phyloP scores from a whole-genome alignment of 1,140 invertebrate genomes.

The Heliconius himera region DNA sequence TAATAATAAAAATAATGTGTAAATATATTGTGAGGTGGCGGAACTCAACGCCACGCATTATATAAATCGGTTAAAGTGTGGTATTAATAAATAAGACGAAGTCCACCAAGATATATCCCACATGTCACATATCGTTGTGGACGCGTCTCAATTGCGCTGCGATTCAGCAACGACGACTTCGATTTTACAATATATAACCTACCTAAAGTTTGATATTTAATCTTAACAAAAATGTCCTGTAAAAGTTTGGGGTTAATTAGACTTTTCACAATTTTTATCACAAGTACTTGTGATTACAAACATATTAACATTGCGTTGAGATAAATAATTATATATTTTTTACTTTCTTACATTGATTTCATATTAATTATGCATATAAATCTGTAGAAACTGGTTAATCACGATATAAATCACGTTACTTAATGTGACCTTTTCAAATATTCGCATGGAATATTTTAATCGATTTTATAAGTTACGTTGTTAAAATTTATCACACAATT shows the following conservation, averaged over 20 bases:
- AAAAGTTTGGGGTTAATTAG: neutral
- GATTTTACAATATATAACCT: neutral
- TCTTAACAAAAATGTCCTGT: neutral
- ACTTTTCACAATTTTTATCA: neutral
- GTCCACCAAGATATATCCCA: too few relatives aligned
- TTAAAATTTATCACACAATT: slow-evolving; percentile 7
- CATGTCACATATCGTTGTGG: too few relatives aligned
- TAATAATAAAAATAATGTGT: too few relatives aligned
- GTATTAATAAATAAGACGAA: too few relatives aligned
- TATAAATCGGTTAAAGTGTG: too few relatives aligned
- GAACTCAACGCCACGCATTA: too few relatives aligned
- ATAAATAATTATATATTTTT: neutral
- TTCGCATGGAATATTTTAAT: slow-evolving; percentile 27
- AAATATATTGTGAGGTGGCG: too few relatives aligned
- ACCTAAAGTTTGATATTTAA: neutral
- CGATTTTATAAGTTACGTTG: slow-evolving; percentile 21
- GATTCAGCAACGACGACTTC: too few relatives aligned
- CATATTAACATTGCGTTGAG: neutral
- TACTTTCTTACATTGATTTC: slow-evolving; percentile 4
- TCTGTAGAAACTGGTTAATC: neutral
- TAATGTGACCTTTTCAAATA: slow-evolving; percentile 23
- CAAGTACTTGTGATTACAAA: neutral
- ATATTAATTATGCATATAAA: neutral
- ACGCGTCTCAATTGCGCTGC: too few relatives aligned
- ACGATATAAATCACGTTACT: slow-evolving; percentile 25